Evolutionary conservation across 1,140 invertebrate genomes (phyloP).

Genomic region (Alviniconcha marisindica): DNA sequence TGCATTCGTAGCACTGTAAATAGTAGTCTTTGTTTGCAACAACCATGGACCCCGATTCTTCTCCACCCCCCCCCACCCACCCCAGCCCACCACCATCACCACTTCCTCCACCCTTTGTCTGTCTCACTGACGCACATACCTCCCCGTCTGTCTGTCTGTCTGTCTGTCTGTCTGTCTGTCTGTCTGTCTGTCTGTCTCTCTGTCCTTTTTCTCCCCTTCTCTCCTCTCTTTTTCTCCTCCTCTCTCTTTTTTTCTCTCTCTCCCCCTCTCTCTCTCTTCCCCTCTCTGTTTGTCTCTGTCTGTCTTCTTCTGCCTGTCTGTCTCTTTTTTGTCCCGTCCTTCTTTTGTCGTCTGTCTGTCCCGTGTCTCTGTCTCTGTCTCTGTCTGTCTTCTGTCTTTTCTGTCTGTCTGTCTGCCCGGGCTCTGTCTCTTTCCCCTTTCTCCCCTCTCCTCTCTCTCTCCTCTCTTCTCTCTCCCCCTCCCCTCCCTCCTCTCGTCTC

Average conservation of each 20-base stretch:
- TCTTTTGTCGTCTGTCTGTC: neutral
- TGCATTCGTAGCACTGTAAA: no score
- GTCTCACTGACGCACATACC: neutral
- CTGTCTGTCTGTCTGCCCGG: no score
- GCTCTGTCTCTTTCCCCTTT: no score
- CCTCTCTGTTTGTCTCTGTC: neutral
- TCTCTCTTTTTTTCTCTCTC: conserved; percentile 12
- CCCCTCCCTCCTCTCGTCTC: neutral
- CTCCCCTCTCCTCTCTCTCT: neutral
- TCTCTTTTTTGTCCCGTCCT: no score
- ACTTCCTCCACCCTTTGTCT: neutral
- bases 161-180: neutral
- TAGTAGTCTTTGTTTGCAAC: no score
- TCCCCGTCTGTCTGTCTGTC: neutral
- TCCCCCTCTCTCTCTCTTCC: neutral
- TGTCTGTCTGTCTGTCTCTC: neutral
- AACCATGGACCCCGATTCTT: no score
- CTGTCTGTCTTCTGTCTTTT: no score
- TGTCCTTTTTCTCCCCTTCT: neutral
- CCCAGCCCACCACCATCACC: no score
- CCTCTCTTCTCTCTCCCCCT: neutral
- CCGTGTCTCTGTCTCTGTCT: conserved; percentile 7
- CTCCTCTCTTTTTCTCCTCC: neutral
- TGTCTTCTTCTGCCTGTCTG: neutral
- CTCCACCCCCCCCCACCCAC: no score